A percentile compares a stretch with the other conserved stretches of the same genome.
phyloP scores from a whole-genome alignment of 2,797 vertebrate species.

The Scolopax bukidnonensis region DNA sequence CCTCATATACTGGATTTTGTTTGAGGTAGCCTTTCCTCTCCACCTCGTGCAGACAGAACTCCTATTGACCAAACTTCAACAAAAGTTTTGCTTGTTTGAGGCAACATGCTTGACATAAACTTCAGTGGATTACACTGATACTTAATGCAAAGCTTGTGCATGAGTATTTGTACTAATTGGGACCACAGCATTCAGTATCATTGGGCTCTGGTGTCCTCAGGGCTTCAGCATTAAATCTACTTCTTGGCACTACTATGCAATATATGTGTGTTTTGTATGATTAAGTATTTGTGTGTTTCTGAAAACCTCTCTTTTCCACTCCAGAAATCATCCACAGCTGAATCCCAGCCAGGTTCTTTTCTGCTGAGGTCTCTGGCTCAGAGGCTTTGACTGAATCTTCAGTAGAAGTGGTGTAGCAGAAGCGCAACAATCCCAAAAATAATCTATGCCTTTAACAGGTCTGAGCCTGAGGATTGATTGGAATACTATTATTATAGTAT shows the following conservation, averaged over 20 bases:
- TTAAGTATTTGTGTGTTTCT: not conserved
- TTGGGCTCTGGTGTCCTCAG: not conserved
- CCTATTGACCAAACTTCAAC: not conserved
- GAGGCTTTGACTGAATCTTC: not conserved
- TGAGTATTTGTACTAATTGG: conserved; percentile 19
- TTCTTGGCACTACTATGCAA: not conserved
- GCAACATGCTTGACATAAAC: not conserved
- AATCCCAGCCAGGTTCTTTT: not conserved
- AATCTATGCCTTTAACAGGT: not conserved
- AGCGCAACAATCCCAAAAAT: not conserved
- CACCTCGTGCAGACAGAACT: not conserved
- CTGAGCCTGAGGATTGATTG: not conserved
- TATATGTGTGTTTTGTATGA: not conserved
- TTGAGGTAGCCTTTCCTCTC: not conserved
- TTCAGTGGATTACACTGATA: not conserved
- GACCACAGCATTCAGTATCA: not conserved
- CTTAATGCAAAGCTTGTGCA: not conserved
- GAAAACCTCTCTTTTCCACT: not conserved
- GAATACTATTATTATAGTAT: not conserved
- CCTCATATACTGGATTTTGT: not conserved
- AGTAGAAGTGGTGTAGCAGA: not conserved
- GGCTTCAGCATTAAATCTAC: not conserved
- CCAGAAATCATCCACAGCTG: not conserved
- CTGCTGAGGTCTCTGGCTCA: not conserved
- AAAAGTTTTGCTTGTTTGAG: conserved; percentile 18